Conservation (phyloP, 1,140 invertebrate species). For the Pseudomyrmex gracilis region DNA sequence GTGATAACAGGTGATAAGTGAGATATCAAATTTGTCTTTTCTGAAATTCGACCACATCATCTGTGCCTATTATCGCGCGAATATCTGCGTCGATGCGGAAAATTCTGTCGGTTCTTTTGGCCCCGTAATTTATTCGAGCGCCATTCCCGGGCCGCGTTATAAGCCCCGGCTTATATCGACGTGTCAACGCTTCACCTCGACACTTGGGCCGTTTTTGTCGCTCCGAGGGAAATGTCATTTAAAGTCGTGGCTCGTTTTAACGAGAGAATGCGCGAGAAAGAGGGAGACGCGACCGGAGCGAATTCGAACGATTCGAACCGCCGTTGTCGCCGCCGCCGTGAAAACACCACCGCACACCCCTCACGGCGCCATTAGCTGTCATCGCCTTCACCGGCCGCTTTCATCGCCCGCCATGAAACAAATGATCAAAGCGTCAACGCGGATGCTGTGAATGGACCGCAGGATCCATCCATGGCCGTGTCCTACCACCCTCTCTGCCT, state of each 20-base stretch:
- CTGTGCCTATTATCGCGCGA: conserved; percentile 39
- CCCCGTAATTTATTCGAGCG: conserved; percentile 52
- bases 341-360: conserved; percentile 68
- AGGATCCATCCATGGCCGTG: conserved; percentile 63
- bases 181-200: conserved; percentile 60
- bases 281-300: conserved; percentile 16
- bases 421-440: conserved; percentile 79
- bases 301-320: conserved; percentile 62
- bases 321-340: conserved; percentile 48
- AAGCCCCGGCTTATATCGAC: conserved; percentile 54
- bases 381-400: conserved; percentile 73
- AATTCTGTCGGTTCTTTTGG: conserved; percentile 55
- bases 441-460: conserved; percentile 74
- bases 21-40: neutral
- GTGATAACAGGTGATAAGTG: neutral
- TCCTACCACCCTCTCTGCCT: conserved; percentile 58
- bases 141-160: conserved; percentile 47
- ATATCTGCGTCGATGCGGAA: conserved; percentile 60
- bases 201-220: conserved; percentile 64
- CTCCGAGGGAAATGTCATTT: conserved; percentile 66
- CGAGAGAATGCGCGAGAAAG: conserved; percentile 18
- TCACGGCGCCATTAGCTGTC: conserved; percentile 72
- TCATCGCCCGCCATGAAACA: conserved; percentile 74
- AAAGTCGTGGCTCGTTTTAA: conserved; percentile 61
- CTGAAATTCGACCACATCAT: conserved; percentile 12